Percentiles rank a stretch among this genome's conserved stretches.
phyloP scores from a whole-genome alignment of 2,797 vertebrate species.

The Melanogrammus aeglefinus region DNA sequence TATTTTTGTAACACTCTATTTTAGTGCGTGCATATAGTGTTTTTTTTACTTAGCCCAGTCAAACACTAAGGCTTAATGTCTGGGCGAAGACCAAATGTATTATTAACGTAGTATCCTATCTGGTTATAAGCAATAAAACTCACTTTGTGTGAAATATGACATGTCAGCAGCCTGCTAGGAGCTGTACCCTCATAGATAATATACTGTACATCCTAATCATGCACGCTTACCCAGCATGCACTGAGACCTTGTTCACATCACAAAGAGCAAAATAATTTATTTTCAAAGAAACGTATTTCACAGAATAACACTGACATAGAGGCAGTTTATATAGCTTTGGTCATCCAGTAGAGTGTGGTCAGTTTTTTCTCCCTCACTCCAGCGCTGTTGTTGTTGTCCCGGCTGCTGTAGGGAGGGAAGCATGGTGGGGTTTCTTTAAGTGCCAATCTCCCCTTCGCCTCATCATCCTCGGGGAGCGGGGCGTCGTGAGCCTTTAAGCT shows the following conservation, averaged over 20 bases:
- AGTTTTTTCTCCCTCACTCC: no score
- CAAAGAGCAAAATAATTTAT: neutral
- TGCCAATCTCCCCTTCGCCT: slow-evolving; percentile 11
- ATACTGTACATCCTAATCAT: neutral
- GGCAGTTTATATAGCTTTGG: neutral
- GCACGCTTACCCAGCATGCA: neutral
- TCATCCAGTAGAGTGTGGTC: neutral
- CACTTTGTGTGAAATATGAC: neutral
- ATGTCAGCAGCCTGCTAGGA: neutral
- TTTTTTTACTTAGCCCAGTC: neutral
- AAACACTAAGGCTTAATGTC: neutral
- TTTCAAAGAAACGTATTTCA: neutral
- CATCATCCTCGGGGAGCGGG: neutral
- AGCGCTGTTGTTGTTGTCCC: neutral
- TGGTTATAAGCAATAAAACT: neutral
- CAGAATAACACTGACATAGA: neutral
- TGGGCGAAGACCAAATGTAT: neutral
- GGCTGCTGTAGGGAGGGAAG: neutral
- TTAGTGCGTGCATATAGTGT: neutral
- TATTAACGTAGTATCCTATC: neutral
- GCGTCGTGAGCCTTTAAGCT: slow-evolving; percentile 40
- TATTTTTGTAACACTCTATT: neutral
- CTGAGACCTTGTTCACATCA: neutral
- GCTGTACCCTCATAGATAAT: neutral
- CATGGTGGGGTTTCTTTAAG: neutral